Percentiles rank a stretch among this genome's conserved stretches.
phyloP scores from a whole-genome alignment of 2,888 invertebrate genomes.

The Ormyrus thymus region DNA sequence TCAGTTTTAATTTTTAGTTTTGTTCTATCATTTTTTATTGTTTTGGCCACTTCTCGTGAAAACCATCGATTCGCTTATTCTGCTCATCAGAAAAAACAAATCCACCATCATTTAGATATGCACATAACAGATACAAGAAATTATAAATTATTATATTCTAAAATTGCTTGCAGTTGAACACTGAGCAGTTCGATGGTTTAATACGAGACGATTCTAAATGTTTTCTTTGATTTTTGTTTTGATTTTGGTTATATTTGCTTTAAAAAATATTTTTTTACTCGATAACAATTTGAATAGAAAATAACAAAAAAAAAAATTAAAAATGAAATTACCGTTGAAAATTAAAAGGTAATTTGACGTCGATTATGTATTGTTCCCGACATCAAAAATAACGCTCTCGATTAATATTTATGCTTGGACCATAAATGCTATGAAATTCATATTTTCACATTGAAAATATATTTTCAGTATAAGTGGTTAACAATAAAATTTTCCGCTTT shows the following conservation, averaged over 20 bases:
- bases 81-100: conserved; percentile 23
- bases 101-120: conserved; percentile 23
- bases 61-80: conserved; percentile 22
- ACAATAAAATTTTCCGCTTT: too few species aligned
- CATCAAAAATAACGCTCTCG: too few species aligned
- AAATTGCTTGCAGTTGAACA: conserved; percentile 14
- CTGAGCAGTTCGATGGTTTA: conserved; percentile 45
- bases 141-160: conserved; percentile 24
- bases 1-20: background rate
- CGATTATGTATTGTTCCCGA: too few species aligned
- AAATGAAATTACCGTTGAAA: background rate
- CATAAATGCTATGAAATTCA: too few species aligned
- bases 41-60: conserved; percentile 44
- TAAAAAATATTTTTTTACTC: conserved; percentile 56
- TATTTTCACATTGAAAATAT: too few species aligned
- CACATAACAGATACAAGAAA: background rate
- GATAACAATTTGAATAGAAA: conserved; percentile 57
- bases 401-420: too few species aligned
- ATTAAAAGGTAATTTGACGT: too few species aligned
- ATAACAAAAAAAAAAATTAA: conserved; percentile 52
- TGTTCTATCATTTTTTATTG: conserved; percentile 27
- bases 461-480: too few species aligned
- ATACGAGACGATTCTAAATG: conserved; percentile 41
- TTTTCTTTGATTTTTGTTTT: conserved; percentile 33
- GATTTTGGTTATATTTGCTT: conserved; percentile 46